Base-by-base conservation (phyloP, 2,888 invertebrate species). In the Subacronicta megacephala region DNA sequence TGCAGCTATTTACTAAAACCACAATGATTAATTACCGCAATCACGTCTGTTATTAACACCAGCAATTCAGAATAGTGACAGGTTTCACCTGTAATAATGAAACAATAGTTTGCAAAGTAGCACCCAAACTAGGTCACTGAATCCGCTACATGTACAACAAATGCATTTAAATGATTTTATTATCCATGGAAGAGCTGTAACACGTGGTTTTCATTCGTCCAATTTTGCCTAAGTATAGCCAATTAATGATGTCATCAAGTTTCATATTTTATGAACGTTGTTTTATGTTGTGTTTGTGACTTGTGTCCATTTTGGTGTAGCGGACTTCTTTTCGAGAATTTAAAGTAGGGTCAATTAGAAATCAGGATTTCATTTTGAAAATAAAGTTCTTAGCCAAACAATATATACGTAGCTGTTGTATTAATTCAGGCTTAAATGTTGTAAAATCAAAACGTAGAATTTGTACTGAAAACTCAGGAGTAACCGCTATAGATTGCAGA, bases 121-220 rank as follows among this genome's bases (percentile, higher is more conserved):
- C 41, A 49, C 55, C 45, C 36, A 49, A 78, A 75, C 56, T 72
- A 62, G 80, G 78, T 56, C 70, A 51, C 65, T 41, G 46, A 72
- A 67, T 78, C 80, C 80, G 72, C 61, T 63, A 47, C 15, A 7
- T 44, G 54, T 41, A 40, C 38, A 46, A 36, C 12, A 40, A 56
- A 54, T 54, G 43, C 43, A 49, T 18, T 61, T 38, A 68, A 50
- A 40, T 17, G 7, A 23, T 55, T 53, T 52, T 53, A 37, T 55
- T 37, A 36, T 40, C n/a, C 44, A 43, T 50, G 18, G 26, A 53
- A 59, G 20, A 47, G 6, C 35, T 41, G 44, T 50, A 42, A 70
- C 37, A n/a, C 23, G 37, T 26, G 41, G 52, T 53, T 65, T 46
- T 20, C 13, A 44, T 57, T 58, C 26, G 7, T 23, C 10, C 16